Evolutionary conservation across 2,113 vertebrate species (phyloP).

Genomic region (Dermatemys mawii): DNA sequence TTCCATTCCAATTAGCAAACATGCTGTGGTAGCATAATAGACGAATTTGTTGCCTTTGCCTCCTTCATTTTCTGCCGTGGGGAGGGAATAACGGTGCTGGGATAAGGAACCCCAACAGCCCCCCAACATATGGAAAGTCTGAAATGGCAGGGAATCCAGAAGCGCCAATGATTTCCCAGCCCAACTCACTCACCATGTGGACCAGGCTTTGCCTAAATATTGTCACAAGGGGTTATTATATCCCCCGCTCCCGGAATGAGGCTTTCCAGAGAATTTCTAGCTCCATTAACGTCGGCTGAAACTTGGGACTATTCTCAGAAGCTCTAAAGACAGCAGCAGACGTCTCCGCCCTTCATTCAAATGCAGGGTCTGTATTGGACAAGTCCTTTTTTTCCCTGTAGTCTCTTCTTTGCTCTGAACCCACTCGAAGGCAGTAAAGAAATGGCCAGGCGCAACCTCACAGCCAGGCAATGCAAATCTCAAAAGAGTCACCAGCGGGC

Average conservation of each 20-base stretch:
- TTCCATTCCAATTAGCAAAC: not conserved
- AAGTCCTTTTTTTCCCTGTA: not conserved
- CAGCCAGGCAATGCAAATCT: conserved; percentile 6
- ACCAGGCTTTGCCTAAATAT: not conserved
- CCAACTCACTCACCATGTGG: not conserved
- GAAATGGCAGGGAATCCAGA: not conserved
- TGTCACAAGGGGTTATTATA: not conserved
- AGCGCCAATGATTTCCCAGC: too few relatives aligned
- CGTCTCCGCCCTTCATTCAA: not conserved
- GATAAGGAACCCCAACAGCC: not conserved
- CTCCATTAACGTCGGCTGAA: not conserved
- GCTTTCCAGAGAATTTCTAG: not conserved
- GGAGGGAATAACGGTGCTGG: rapidly evolving
- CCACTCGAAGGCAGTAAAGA: not conserved
- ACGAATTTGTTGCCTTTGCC: conserved; percentile 13
- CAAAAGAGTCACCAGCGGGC: not conserved
- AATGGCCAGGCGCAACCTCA: not conserved
- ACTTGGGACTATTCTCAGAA: not conserved
- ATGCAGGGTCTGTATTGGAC: not conserved
- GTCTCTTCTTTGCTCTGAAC: not conserved
- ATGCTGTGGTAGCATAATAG: not conserved
- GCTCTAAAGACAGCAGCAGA: not conserved
- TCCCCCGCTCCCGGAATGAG: not conserved
- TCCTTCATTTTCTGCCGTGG: not conserved
- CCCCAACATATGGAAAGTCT: not conserved